A percentile compares a stretch with the other conserved stretches of the same genome.
Conservation (phyloP, 2,113 vertebrate species). For the Spilogale gracilis region DNA sequence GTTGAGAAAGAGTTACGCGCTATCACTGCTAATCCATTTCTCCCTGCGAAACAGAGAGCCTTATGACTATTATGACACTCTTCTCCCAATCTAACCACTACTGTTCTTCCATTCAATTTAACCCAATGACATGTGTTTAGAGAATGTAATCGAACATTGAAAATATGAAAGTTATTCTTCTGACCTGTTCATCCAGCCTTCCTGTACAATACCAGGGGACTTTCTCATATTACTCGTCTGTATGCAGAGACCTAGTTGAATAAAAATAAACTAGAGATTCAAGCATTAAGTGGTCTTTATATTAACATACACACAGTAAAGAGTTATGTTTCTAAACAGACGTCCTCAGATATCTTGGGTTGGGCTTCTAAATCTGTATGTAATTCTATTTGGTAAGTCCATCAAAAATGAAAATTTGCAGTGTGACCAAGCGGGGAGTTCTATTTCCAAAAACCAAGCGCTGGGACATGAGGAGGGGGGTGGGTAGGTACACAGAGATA, state of each 20-base stretch:
- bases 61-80: conserved; percentile 65
- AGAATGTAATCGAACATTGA: conserved; percentile 34
- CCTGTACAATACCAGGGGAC: neutral
- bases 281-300: neutral
- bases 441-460: neutral
- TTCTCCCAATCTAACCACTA: conserved; percentile 53
- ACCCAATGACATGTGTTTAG: conserved; percentile 55
- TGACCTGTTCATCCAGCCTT: neutral
- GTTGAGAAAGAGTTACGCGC: neutral
- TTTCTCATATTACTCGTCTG: conserved; percentile 36
- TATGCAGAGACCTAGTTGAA: neutral
- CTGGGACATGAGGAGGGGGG: neutral
- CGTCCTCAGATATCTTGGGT: neutral
- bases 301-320: neutral
- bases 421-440: neutral
- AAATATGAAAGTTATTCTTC: neutral
- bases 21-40: conserved; percentile 56
- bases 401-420: conserved; percentile 45
- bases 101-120: conserved; percentile 51
- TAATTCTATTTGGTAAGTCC: neutral
- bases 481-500: neutral
- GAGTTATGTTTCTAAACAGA: neutral
- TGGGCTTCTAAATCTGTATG: neutral
- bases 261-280: conserved; percentile 38
- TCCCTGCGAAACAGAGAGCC: conserved; percentile 62